Percentiles rank a stretch among this genome's conserved stretches.
Conservation (phyloP, 2,888 invertebrate species). For the Eristalis arbustorum region DNA sequence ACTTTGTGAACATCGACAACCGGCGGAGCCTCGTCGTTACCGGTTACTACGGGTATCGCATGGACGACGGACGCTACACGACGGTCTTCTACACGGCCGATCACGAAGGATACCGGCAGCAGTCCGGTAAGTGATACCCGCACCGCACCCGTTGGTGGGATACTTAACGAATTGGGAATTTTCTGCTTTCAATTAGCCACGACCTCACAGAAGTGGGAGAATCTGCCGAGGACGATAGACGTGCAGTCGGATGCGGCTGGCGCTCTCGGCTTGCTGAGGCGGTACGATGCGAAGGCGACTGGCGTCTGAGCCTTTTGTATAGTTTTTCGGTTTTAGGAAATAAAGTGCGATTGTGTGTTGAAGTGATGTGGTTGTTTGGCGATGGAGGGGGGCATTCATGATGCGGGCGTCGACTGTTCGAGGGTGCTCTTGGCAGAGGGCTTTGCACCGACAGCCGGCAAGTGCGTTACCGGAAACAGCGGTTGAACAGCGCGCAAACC, state of each 20-base stretch:
- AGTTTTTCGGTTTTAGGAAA: slow-evolving; percentile 2
- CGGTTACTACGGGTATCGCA: slow-evolving; percentile 78
- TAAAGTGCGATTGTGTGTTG: slow-evolving; percentile 14
- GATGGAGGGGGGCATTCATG: no score
- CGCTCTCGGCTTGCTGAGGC: neutral
- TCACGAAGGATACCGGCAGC: slow-evolving; percentile 77
- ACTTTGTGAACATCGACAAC: slow-evolving; percentile 75
- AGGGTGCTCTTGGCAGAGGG: no score
- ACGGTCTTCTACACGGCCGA: slow-evolving; percentile 79
- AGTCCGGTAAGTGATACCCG: slow-evolving; percentile 75
- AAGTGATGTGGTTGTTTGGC: neutral
- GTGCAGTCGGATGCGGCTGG: slow-evolving; percentile 4
- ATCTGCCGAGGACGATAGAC: slow-evolving; percentile 57
- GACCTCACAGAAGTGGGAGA: slow-evolving; percentile 50
- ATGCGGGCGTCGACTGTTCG: no score
- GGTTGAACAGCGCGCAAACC: neutral
- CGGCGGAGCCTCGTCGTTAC: slow-evolving; percentile 76
- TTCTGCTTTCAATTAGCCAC: slow-evolving; percentile 44
- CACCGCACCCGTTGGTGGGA: neutral
- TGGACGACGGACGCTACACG: slow-evolving; percentile 76
- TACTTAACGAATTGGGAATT: slow-evolving; percentile 15
- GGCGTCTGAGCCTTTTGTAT: neutral
- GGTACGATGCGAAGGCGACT: neutral
- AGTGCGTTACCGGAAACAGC: no score
- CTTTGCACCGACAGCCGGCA: no score